Evolutionary conservation across 2,113 vertebrate species (phyloP), one percentile per base, ranked within the genome.

Genomic region (Toxostoma redivivum): DNA sequence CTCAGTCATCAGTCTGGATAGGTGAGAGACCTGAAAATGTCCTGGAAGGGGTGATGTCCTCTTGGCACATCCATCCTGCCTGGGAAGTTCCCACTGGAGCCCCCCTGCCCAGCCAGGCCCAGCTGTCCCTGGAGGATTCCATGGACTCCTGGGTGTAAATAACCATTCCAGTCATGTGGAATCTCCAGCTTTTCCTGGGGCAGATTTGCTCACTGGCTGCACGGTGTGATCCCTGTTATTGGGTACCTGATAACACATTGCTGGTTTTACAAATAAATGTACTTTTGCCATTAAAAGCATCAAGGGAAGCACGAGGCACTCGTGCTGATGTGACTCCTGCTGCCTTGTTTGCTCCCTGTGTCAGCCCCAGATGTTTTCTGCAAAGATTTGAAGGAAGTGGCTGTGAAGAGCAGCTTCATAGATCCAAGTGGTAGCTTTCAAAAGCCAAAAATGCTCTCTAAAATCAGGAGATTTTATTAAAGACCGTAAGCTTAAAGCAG

Each of bases 141-240:
- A 4, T 7, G 28, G 33, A 4, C 27, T n/a, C 48, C 47, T 47
- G 51, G 21, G 25, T 44, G 61, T 78, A 31, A 85, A 71, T 23
- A 28, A 45, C 38, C 12, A 38, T n/a, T 17, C 56, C 89, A 81
- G 40, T n/a, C 79, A 27, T 1, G 7, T 3, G n/a, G 50, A 28
- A 47, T 69, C 23, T 45, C 48, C 23, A 0, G 3, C 15, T 37
- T 40, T 58, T 45, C 47, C 56, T 40, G 64, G 73, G 71, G 44
- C 44, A 84, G 50, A 13, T 61, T 18, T 9, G 15, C 64, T 80
- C 44, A 9, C 45, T 42, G 61, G 11, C 73, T 48, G 30, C 78
- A 35, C 6, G 1, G 7, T 2, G 11, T 17, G 53, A 23, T 28
- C 72, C 2, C 11, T 47, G 21, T 17, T n/a, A 7, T 1, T 33